Conservation (phyloP, 1,140 invertebrate genomes). For the Acromyrmex echinatior region DNA sequence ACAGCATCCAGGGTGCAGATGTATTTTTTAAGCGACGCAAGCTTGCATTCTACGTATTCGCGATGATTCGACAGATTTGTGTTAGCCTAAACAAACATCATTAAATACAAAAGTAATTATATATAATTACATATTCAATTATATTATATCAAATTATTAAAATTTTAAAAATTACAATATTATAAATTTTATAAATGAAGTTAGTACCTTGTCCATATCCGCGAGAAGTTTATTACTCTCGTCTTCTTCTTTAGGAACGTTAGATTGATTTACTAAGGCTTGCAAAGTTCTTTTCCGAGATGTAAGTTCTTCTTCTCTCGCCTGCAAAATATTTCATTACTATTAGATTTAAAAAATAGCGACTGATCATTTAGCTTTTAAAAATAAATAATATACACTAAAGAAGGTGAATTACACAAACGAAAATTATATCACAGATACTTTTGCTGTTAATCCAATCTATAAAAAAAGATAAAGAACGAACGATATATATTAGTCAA, state of each 20-base stretch:
- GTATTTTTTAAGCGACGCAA: constrained; percentile 88
- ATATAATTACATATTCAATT: background rate
- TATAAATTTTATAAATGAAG: constrained; percentile 23
- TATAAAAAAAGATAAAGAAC: constrained; percentile 5
- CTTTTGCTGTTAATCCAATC: constrained; percentile 11
- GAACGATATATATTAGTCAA: background rate
- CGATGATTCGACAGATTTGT: constrained; percentile 86
- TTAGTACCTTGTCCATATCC: constrained; percentile 87
- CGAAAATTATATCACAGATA: background rate
- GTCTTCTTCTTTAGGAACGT: constrained; percentile 82
- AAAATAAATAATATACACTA: background rate
- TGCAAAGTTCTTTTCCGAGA: constrained; percentile 88
- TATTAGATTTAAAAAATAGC: constrained; percentile 16
- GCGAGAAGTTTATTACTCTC: constrained; percentile 83
- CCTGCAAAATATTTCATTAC: constrained; percentile 85
- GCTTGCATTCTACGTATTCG: constrained; percentile 88
- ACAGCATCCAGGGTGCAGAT: constrained; percentile 88
- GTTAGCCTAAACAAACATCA: constrained; percentile 82
- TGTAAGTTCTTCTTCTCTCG: constrained; percentile 90
- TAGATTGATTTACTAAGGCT: constrained; percentile 85
- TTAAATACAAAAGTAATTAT: constrained; percentile 33
- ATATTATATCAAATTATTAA: background rate
- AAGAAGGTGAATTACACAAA: background rate
- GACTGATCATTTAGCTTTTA: background rate
- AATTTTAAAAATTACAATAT: constrained; percentile 21